Conservation (phyloP, 1,140 invertebrate species). For the Prorops nasuta region DNA sequence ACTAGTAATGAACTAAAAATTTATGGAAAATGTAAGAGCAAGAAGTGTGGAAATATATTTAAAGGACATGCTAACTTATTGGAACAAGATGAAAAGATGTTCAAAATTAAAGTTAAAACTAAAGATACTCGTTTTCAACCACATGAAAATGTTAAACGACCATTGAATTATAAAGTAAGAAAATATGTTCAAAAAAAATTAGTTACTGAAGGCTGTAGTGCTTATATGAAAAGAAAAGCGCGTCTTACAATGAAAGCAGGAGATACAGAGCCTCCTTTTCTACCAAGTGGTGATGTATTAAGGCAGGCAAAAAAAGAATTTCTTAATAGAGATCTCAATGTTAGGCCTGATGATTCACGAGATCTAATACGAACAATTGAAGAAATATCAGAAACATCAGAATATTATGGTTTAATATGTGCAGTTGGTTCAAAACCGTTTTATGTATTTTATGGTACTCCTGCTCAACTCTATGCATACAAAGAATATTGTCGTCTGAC, state of each 20-base stretch:
- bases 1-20: conserved; percentile 3
- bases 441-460: conserved; percentile 6
- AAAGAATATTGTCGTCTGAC: neutral
- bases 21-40: conserved; percentile 2
- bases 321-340: neutral
- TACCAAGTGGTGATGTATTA: neutral
- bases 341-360: neutral
- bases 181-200: neutral
- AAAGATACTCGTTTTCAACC: neutral
- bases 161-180: neutral
- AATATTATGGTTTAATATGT: conserved; percentile 5
- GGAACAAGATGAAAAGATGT: neutral
- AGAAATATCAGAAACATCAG: neutral
- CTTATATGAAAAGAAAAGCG: conserved; percentile 1
- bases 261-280: conserved; percentile 1
- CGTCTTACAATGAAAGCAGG: neutral
- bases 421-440: conserved; percentile 8
- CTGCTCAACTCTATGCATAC: neutral
- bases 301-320: conserved; percentile 2
- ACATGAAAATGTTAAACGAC: conserved; percentile 1
- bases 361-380: neutral
- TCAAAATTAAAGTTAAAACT: neutral
- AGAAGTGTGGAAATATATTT: neutral
- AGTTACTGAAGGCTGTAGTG: neutral
- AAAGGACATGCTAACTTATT: neutral